Evolutionary conservation across 2,113 vertebrate genomes (phyloP).

Genomic region (Apaloderma vittatum): DNA sequence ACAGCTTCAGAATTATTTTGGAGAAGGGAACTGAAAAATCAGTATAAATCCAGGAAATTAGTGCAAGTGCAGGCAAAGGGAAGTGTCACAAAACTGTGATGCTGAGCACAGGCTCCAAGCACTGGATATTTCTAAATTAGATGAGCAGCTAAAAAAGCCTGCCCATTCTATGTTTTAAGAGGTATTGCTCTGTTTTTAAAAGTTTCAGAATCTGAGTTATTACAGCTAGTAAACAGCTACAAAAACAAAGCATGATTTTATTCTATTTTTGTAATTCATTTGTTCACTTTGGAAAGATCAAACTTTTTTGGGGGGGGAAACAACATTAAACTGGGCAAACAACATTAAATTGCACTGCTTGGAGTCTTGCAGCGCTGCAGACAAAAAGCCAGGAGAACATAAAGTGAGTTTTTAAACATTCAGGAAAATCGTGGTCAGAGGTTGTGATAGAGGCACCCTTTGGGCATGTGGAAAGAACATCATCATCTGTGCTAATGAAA

Average conservation of each 20-base stretch:
- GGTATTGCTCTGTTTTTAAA: background rate
- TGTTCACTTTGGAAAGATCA: background rate
- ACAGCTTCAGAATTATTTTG: background rate
- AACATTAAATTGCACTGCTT: background rate
- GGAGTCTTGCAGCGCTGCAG: background rate
- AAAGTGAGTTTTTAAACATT: background rate
- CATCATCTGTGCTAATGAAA: background rate
- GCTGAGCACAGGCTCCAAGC: background rate
- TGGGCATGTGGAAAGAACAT: background rate
- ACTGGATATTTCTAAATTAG: background rate
- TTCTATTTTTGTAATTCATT: background rate
- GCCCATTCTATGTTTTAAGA: background rate
- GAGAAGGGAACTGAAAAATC: background rate
- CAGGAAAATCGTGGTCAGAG: background rate
- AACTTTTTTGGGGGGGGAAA: background rate
- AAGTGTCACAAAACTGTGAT: background rate
- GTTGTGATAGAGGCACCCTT: background rate
- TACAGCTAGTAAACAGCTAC: background rate
- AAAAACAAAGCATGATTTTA: background rate
- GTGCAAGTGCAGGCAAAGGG: background rate
- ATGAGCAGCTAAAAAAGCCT: background rate
- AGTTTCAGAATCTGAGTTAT: background rate
- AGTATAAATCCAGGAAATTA: background rate
- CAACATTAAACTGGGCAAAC: too few species aligned
- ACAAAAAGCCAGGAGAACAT: background rate